phyloP scores from a whole-genome alignment of 2,113 vertebrate species.

The Otis tarda region DNA sequence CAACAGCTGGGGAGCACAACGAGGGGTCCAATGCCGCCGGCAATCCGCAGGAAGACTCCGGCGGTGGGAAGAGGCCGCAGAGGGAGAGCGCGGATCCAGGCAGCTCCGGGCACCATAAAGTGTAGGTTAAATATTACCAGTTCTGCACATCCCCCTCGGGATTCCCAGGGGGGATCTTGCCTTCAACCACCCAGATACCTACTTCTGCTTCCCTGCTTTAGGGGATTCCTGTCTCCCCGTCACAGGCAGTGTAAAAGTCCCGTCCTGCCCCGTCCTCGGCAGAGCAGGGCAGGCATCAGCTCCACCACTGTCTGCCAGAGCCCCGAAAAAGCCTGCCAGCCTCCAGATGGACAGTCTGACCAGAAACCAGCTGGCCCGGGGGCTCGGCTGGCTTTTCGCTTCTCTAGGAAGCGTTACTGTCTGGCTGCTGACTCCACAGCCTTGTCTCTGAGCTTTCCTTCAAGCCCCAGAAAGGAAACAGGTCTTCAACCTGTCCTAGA shows the following conservation, averaged over 20 bases:
- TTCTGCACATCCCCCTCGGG: background rate
- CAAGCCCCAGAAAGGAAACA: background rate
- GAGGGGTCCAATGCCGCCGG: accelerated
- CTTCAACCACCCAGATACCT: background rate
- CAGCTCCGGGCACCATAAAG: background rate
- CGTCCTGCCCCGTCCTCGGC: accelerated
- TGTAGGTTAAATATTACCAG: background rate
- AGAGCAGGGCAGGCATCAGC: background rate
- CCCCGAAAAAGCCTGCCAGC: background rate
- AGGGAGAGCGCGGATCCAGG: background rate
- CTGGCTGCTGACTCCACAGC: background rate
- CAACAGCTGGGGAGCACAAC: accelerated
- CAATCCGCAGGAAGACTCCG: background rate
- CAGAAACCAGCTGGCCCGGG: background rate
- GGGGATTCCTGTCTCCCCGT: background rate
- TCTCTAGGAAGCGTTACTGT: background rate
- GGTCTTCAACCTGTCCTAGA: background rate
- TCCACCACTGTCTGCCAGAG: background rate
- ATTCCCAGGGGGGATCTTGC: background rate
- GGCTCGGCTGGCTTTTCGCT: background rate
- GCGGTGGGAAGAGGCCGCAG: background rate
- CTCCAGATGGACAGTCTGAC: background rate
- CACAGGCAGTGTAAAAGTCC: background rate
- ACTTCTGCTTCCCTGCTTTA: background rate
- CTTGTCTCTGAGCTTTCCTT: background rate